A percentile compares a stretch with the other conserved stretches of the same genome.
Evolutionary conservation across 2,113 vertebrate genomes (phyloP).

Genomic region (Triplophysa dalaica): DNA sequence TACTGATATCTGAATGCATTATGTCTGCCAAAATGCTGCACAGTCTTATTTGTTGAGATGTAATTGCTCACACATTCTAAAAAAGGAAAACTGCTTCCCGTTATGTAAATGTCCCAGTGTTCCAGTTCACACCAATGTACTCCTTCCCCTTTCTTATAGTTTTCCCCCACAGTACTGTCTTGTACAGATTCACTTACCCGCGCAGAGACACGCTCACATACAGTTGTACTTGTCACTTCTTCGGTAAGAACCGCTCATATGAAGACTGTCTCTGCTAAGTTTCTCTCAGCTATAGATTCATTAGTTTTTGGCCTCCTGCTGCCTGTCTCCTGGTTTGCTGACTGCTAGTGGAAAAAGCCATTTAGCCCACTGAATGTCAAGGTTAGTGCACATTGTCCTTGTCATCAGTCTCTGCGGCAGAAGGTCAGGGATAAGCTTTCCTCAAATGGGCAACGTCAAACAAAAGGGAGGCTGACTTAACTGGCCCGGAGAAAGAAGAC

Average conservation of each 20-base stretch:
- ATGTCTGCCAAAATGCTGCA: background rate
- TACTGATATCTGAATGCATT: background rate
- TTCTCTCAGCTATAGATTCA: conserved; percentile 81
- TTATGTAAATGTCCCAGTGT: background rate
- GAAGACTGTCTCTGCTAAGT: conserved; percentile 77
- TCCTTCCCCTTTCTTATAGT: background rate
- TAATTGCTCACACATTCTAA: background rate
- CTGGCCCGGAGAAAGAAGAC: conserved; percentile 75
- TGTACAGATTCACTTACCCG: conserved; percentile 41
- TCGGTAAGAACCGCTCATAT: conserved; percentile 63
- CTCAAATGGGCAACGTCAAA: conserved; percentile 86
- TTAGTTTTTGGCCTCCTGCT: conserved; percentile 75
- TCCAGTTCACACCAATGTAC: conserved; percentile 24
- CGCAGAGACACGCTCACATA: conserved; percentile 20
- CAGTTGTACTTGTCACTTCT: conserved; percentile 27
- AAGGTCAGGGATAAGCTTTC: conserved; percentile 90
- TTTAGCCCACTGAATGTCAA: conserved; percentile 97
- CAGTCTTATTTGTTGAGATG: background rate
- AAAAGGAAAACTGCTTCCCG: background rate
- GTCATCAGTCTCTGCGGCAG: conserved; percentile 90
- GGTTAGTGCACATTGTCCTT: conserved; percentile 86
- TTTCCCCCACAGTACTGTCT: background rate
- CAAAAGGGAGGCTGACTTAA: conserved; percentile 81
- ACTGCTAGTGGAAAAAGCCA: conserved; percentile 89
- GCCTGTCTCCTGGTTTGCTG: conserved; percentile 82